These are phyloP conservation scores for Poeciliopsis turneri DNA, from an alignment of 2,797 vertebrate species.

Conservation along the genomic window DNA sequence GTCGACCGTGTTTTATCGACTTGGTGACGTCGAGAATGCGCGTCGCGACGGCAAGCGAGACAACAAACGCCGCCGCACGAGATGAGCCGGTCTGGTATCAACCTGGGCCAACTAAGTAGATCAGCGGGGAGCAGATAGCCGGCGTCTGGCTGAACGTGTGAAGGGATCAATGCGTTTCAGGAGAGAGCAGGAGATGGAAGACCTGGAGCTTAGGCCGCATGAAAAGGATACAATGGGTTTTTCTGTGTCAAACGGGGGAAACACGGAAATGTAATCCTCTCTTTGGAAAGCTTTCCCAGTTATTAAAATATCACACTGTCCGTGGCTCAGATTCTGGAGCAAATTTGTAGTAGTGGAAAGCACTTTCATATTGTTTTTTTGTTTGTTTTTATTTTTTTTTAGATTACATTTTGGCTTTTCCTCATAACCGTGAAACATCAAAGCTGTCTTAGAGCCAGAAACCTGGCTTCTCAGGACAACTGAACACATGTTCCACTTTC, in stretches of 20 bases:
- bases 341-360: constrained; percentile 17
- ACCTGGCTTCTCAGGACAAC: constrained; percentile 2
- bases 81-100: constrained; percentile 68
- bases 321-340: constrained; percentile 25
- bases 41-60: constrained; percentile 40
- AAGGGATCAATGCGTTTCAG: constrained; percentile 73
- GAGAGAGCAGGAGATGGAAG: constrained; percentile 57
- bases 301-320: constrained; percentile 45
- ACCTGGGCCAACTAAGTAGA: constrained; percentile 73
- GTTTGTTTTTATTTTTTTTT: constrained; percentile 18
- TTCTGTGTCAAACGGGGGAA: constrained; percentile 42
- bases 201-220: constrained; percentile 50
- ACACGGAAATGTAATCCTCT: constrained; percentile 56
- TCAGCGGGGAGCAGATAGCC: constrained; percentile 71
- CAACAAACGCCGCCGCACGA: constrained; percentile 41
- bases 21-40: constrained; percentile 42
- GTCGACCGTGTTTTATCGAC: constrained; percentile 38
- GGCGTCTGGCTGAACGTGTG: constrained; percentile 64
- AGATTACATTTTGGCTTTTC: constrained; percentile 21
- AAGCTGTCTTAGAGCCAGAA: constrained; percentile 15
- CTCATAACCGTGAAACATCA: constrained; percentile 34
- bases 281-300: constrained; percentile 52
- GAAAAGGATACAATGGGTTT: constrained; percentile 52
- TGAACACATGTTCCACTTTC: not conserved
- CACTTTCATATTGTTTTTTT: constrained; percentile 29